Evolutionary conservation across 2,888 invertebrate species (phyloP).

Genomic region (Spilosoma lubricipeda): DNA sequence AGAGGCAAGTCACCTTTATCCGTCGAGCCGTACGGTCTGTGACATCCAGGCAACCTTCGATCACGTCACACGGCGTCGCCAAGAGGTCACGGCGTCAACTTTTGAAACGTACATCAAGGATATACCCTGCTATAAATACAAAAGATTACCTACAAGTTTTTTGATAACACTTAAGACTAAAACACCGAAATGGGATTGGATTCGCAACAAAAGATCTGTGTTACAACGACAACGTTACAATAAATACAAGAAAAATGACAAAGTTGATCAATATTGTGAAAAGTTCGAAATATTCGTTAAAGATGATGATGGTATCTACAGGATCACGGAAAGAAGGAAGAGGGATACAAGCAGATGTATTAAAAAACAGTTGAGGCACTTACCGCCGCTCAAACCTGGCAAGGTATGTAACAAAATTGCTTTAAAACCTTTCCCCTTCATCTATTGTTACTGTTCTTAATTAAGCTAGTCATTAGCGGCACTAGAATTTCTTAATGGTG

Average conservation of each 20-base stretch:
- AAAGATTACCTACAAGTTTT: conserved; percentile 46
- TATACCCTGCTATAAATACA: conserved; percentile 58
- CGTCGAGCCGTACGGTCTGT: conserved; percentile 54
- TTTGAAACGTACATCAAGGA: conserved; percentile 59
- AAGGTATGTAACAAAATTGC: conserved; percentile 47
- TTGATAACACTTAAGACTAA: conserved; percentile 38
- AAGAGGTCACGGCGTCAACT: conserved; percentile 25
- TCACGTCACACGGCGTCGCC: conserved; percentile 46
- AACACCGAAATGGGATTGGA: conserved; percentile 58
- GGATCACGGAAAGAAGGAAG: conserved; percentile 46
- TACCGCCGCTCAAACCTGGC: conserved; percentile 50
- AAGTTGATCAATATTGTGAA: conserved; percentile 24
- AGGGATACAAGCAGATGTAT: conserved; percentile 46
- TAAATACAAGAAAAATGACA: conserved; percentile 3
- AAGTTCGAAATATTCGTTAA: conserved; percentile 56
- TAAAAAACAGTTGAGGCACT: conserved; percentile 49
- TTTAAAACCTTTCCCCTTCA: neutral
- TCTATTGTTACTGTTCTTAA: neutral
- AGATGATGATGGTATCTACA: conserved; percentile 62
- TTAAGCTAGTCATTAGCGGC: neutral
- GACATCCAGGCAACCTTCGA: conserved; percentile 61
- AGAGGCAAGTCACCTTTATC: conserved; percentile 63
- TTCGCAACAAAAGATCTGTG: conserved; percentile 57
- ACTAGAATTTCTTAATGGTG: too few relatives aligned
- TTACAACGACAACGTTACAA: conserved; percentile 12